phyloP scores from a whole-genome alignment of 2,113 vertebrate genomes.

The Antechinus flavipes region DNA sequence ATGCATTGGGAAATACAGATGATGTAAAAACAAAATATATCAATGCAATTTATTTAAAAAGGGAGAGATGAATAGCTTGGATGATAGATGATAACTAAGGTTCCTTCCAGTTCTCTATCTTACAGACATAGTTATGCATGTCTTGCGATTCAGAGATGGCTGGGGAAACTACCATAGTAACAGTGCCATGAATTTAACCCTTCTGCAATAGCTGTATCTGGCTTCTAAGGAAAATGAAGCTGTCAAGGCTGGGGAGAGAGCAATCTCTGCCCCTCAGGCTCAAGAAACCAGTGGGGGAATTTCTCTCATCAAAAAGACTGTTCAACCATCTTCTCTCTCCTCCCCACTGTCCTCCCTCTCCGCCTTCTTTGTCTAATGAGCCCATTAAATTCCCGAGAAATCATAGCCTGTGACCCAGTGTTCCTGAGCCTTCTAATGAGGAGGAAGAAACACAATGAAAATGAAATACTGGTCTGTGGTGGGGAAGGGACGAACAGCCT shows the following conservation, averaged over 20 bases:
- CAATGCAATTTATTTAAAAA: neutral
- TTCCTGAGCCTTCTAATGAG: conserved; percentile 1
- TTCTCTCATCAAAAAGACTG: neutral
- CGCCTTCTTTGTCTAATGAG: neutral
- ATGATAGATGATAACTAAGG: neutral
- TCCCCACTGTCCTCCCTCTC: neutral
- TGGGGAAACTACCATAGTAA: neutral
- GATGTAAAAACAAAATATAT: neutral
- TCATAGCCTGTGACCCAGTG: neutral
- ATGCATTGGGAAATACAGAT: neutral
- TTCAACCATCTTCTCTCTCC: neutral
- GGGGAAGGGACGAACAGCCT: neutral
- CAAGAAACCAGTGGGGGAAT: neutral
- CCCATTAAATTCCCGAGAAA: conserved; percentile 2
- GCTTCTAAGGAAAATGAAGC: neutral
- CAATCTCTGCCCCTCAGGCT: neutral
- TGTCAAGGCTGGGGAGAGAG: neutral
- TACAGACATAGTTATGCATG: neutral
- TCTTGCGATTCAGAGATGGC: neutral
- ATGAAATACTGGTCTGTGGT: neutral
- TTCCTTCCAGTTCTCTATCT: neutral
- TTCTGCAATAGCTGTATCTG: neutral
- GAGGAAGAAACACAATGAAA: neutral
- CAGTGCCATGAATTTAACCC: neutral
- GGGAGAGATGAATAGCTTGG: neutral